Conservation (phyloP, 2,888 invertebrate genomes). For the Caenorhabditis sp. region DNA sequence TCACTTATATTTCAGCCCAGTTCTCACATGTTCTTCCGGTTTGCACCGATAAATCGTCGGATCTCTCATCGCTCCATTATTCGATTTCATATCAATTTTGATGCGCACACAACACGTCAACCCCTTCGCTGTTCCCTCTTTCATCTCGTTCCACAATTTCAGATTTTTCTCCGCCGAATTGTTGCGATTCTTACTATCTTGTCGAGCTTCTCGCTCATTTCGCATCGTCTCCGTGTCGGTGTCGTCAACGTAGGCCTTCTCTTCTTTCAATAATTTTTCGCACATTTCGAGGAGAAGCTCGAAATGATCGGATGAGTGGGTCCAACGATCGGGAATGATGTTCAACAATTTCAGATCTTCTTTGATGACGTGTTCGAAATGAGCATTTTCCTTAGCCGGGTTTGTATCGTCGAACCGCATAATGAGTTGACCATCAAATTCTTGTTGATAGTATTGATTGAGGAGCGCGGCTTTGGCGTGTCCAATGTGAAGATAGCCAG, state of each 20-base stretch:
- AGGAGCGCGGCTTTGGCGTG: conserved; percentile 98
- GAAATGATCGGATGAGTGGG: conserved; percentile 96
- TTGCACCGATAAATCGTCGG: conserved; percentile 98
- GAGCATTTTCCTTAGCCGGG: conserved; percentile 95
- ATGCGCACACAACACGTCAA: conserved; percentile 91
- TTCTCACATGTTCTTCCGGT: conserved; percentile 89
- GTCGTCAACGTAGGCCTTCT: conserved; percentile 95
- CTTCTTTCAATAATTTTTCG: conserved; percentile 81
- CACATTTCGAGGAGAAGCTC: conserved; percentile 88
- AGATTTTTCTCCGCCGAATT: conserved; percentile 82
- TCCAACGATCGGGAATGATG: conserved; percentile 89
- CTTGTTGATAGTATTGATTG: conserved; percentile 93
- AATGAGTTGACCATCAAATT: conserved; percentile 90
- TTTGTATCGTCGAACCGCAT: conserved; percentile 99
- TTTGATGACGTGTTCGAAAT: conserved; percentile 92
- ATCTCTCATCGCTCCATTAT: conserved; percentile 95
- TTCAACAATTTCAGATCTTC: conserved; percentile 90
- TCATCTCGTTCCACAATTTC: conserved; percentile 92
- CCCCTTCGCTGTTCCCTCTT: conserved; percentile 81
- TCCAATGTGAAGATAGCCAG: conserved; percentile 95
- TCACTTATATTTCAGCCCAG: conserved; percentile 92
- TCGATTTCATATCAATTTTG: conserved; percentile 94
- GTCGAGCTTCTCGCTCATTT: conserved; percentile 86
- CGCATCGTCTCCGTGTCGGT: conserved; percentile 95
- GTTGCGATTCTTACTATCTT: conserved; percentile 77